Percentiles rank a stretch among this genome's conserved stretches.
Evolutionary conservation across 35 echinoderm and acorn worm genomes (phyloP).

Genomic region (Apostichopus californicus): DNA sequence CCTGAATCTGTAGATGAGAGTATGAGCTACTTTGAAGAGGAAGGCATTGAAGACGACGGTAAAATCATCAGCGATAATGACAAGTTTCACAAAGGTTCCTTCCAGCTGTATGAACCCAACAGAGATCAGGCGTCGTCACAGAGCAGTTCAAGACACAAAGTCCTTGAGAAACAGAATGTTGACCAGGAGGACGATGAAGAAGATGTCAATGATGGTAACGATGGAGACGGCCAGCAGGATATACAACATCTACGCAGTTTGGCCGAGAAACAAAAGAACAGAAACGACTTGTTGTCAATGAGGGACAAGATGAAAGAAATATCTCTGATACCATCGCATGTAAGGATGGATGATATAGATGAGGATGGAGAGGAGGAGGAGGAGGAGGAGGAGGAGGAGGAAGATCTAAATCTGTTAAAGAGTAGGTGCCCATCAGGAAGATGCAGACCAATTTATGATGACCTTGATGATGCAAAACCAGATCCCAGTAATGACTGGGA

Average conservation of each 20-base stretch:
- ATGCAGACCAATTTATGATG: neutral
- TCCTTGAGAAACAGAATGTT: neutral
- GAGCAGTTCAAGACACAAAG: neutral
- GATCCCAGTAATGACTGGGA: neutral
- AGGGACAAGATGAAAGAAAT: conserved; percentile 3
- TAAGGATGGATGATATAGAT: neutral
- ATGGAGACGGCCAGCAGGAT: neutral
- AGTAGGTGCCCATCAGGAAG: conserved; percentile 24
- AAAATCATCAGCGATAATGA: neutral
- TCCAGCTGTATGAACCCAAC: neutral
- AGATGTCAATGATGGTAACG: neutral
- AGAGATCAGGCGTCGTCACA: neutral
- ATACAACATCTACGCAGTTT: conserved; percentile 38
- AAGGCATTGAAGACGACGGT: neutral
- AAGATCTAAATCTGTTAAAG: neutral
- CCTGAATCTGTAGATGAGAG: conserved; percentile 22
- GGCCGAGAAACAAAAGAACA: conserved; percentile 40
- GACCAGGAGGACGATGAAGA: neutral
- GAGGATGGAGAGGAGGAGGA: neutral
- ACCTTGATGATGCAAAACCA: neutral
- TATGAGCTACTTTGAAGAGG: neutral
- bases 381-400: neutral
- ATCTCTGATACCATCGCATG: neutral
- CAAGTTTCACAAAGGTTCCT: neutral
- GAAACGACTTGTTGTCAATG: conserved; percentile 42